Evolutionary conservation across 2,797 vertebrate species (phyloP), one percentile per base, ranked within the genome.

Genomic region (Synanceia verrucosa): DNA sequence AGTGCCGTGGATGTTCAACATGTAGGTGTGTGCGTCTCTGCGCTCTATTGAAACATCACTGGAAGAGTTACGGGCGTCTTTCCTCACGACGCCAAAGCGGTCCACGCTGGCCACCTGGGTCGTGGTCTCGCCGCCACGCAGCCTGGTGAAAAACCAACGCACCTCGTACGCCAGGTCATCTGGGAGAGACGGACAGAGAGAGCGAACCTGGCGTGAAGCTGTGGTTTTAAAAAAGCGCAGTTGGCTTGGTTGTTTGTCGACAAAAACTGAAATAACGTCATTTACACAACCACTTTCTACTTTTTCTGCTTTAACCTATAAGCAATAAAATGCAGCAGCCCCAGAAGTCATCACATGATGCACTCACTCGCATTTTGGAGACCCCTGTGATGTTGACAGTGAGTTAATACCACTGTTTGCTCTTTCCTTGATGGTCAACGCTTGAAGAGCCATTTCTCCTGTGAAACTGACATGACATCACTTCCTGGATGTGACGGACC

Each of bases 91-190:
- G 0, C 97, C 97, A 36, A 92, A 95, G 24, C 95, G 94, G 88
- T 97, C 96, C 44, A 97, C 74, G 0, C 89, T 93, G 41, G 92
- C 94, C 64, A 99, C 84, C 57, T 92, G 75, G 43, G 86, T 87
- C 0, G 83, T 85, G 1, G 88, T 90, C 65, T 92, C 90, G 24
- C 94, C 83, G 0, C 93, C 93, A 0, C 94, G 94, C 57, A 96
- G 93, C 23, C 92, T 39, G 5, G 83, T 89, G 4, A 94, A 95
- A 76, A 95, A 96, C 97, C 97, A 99, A 58, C 90, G 94, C 71
- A 98, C 95, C 6, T 97, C 96, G 0, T 97, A 98, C 0, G 94
- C 92, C 92, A 97, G 89, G 60, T 97, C 93, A 4, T 95, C 97
- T 99, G 85, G 21, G 23, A 14, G 4, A 48, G 6, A 46, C 21